Evolutionary conservation across 2,113 vertebrate genomes (phyloP), one percentile per base, ranked within the genome.

Genomic region (Rhabdornis inornatus): DNA sequence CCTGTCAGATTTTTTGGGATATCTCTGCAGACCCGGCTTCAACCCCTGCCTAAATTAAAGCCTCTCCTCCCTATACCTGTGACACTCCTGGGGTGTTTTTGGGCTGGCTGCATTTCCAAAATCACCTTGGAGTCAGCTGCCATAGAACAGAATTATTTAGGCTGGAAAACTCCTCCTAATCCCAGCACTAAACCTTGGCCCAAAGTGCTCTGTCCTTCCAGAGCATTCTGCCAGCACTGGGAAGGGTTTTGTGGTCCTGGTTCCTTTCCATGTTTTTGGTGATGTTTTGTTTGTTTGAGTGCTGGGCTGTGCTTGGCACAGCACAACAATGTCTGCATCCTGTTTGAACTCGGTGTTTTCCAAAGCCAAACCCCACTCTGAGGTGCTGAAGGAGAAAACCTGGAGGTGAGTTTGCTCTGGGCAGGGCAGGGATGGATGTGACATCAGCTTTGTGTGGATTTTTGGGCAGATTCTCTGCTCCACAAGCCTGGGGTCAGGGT

Each of bases 281-380:
- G 50, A 28, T n/a, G 15, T 28, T 86, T 31, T 16, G 39, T 21
- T 27, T 11, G 13, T 74, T 7, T 39, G 47, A 7, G 30, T 7
- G 55, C 10, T 10, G 19, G 55, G n/a, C n/a, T n/a, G n/a, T n/a
- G n/a, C n/a, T n/a, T n/a, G n/a, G n/a, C n/a, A n/a, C n/a, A n/a
- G n/a, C n/a, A n/a, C n/a, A 13, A 33, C 8, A 2, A 22, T 1
- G 14, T 4, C 6, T 9, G 2, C 3, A 0, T 3, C 24, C 40
- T 30, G 10, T 39, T 65, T 1, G 15, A 33, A 21, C 3, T 1
- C 3, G 2, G 12, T 5, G 59, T 6, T 69, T 65, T 18, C 20
- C 44, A 7, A 39, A 84, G 37, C 40, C 9, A 30, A 19, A 15
- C 39, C 44, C 12, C 35, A 0, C 31, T 25, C 15, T 13, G 42